Percentiles rank a stretch among this genome's conserved stretches.
phyloP scores from a whole-genome alignment of 1,140 invertebrate species.

The Agraylea sexmaculata region DNA sequence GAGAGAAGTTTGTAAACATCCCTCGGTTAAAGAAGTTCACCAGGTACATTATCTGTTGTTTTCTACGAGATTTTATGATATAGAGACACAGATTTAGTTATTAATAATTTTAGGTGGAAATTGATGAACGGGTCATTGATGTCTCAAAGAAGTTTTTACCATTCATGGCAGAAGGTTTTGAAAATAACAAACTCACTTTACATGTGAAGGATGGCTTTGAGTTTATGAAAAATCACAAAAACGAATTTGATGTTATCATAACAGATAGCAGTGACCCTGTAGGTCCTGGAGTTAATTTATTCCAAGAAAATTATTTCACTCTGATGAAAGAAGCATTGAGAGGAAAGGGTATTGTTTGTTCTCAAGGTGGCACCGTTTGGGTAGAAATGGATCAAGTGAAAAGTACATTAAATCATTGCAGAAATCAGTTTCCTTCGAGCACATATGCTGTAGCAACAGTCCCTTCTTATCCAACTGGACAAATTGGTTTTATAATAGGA shows the following conservation, averaged over 20 bases:
- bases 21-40: slow-evolving; percentile 70
- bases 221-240: slow-evolving; percentile 77
- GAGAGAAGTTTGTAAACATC: slow-evolving; percentile 90
- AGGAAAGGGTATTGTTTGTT: slow-evolving; percentile 84
- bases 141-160: slow-evolving; percentile 85
- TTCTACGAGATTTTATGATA: background rate
- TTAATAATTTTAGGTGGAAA: slow-evolving; percentile 73
- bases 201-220: slow-evolving; percentile 90
- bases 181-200: slow-evolving; percentile 70
- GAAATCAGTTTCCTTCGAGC: slow-evolving; percentile 58
- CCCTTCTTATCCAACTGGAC: slow-evolving; percentile 91
- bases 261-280: slow-evolving; percentile 96
- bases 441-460: slow-evolving; percentile 74
- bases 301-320: slow-evolving; percentile 79
- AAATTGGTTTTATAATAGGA: slow-evolving; percentile 90
- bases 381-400: slow-evolving; percentile 68
- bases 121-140: slow-evolving; percentile 85
- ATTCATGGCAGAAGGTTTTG: slow-evolving; percentile 78
- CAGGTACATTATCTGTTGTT: slow-evolving; percentile 40
- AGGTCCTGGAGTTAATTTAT: slow-evolving; percentile 62
- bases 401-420: slow-evolving; percentile 60
- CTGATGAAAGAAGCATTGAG: slow-evolving; percentile 73
- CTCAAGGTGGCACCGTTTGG: slow-evolving; percentile 88
- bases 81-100: no score
- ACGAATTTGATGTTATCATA: slow-evolving; percentile 94